Evolutionary conservation across 2,797 vertebrate genomes (phyloP), one percentile per base, ranked within the genome.

Genomic region (Trachurus trachurus): DNA sequence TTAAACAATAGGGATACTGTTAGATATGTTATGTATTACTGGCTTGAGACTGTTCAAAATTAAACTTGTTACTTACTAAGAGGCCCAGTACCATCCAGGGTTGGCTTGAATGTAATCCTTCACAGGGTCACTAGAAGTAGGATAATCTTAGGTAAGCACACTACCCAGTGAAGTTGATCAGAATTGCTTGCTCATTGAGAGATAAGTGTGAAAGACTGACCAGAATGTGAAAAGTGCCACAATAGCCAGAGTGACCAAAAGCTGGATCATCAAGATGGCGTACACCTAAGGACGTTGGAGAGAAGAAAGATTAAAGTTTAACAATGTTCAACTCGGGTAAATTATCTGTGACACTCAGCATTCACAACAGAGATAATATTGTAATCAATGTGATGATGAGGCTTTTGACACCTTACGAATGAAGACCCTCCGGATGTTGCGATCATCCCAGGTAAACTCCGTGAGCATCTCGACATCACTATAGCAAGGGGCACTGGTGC

Each of bases 81-180:
- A 98, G 42, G 97, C 97, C 98, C 98, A 99, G 70, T 99, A 99
- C 97, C 97, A 99, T 39, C 95, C 97, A 37, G 97, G 95, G 74
- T 98, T 97, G 44, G 86, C 76, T 71, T 98, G 97, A 77, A 99
- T 93, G 79, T 97, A 99, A 47, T 92, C 89, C 90, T 96, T 97
- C 62, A 98, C 94, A 0, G 97, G 96, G 40, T 97, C 96, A 58
- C 98, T 99, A 64, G 61, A 92, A 77, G 70, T 9, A 83, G 52
- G 21, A 80, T 3, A 63, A 16, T 16, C 9, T 37, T 7, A 17
- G 22, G 9, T 87, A 31, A 85, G 54, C 12, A 47, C 3, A 61
- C 9, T 34, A 13, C 0, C 11, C 29, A 34, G 0, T 21, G 4
- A 42, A 40, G 17, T 9, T 40, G 8, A 3, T 58, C 4, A 22